phyloP scores from a whole-genome alignment of 2,113 vertebrate species.

The Rhadina sibilatrix region DNA sequence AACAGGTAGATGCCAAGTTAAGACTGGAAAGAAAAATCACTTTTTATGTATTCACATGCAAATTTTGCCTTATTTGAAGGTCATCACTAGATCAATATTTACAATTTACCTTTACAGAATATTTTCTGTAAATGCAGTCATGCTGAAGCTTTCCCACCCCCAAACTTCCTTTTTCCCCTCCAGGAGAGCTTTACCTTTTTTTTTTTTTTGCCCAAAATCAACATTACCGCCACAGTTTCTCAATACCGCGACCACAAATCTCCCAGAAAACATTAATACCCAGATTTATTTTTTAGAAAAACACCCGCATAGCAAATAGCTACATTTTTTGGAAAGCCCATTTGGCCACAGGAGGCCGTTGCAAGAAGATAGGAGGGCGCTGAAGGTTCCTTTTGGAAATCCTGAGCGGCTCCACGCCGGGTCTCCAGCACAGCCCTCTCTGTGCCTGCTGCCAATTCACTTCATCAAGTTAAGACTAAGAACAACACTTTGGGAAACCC shows the following conservation, averaged over 20 bases:
- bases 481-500: constrained; percentile 62
- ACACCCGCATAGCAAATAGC: background rate
- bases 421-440: background rate
- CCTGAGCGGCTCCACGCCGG: background rate
- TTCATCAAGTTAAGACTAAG: constrained; percentile 57
- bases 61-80: background rate
- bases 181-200: background rate
- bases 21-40: background rate
- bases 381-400: background rate
- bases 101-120: background rate
- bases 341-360: background rate
- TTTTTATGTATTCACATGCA: background rate
- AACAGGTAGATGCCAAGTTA: background rate
- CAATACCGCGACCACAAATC: background rate
- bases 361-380: background rate
- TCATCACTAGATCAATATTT: background rate
- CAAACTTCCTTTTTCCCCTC: background rate
- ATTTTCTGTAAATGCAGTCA: background rate
- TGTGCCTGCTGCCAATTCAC: background rate
- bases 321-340: background rate
- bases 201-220: background rate
- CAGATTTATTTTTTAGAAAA: background rate
- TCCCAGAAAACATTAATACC: background rate
- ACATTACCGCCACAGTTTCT: background rate
- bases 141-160: background rate